Evolutionary conservation across 1,140 invertebrate genomes (phyloP), one percentile per base, ranked within the genome.

Genomic region (Lepidostoma basale): DNA sequence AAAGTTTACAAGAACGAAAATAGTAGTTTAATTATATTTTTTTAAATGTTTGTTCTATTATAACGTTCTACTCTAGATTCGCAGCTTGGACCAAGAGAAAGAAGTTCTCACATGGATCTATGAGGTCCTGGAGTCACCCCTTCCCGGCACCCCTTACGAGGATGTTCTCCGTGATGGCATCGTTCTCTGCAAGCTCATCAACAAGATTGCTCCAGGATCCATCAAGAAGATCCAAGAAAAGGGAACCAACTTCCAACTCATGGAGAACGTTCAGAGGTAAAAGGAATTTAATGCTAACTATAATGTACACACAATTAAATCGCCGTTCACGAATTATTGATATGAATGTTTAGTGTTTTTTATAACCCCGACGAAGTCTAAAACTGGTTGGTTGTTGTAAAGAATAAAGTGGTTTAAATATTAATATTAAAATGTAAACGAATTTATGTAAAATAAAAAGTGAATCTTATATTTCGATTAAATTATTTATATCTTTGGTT

Each of bases 201-300:
- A 99, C 82, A 97, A 98, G 85, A 84, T 99, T 58, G 86, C 89
- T 1, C 96, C 97, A 1, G 94, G 93, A n/a, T 94, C 92, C 2
- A 92, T 99, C 0, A 97, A 96, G 78, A 98, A 98, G 81, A 98
- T 98, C 67, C 96, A 98, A 81, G 88, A 91, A 42, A 95, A 92
- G 75, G 97, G 97, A 74, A 96, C 95, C 22, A 97, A 97, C 74
- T 99, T 99, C 82, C 96, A 98, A 74, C 85, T 99, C 70, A 98
- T 99, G 96, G 96, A 99, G 82, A 99, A 99, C 79, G 92, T 98
- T 75, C 94, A 97, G 79, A 89, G 93, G 88, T 87, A 76, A 45
- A 36, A 52, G 16, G 10, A 14, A 22, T n/a, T n/a, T n/a, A n/a
- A n/a, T n/a, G n/a, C n/a, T n/a, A n/a, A n/a, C n/a, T n/a, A n/a